These are phyloP conservation scores for Euwallacea similis DNA, from an alignment of 1,140 invertebrate genomes.

Conservation along the genomic window DNA sequence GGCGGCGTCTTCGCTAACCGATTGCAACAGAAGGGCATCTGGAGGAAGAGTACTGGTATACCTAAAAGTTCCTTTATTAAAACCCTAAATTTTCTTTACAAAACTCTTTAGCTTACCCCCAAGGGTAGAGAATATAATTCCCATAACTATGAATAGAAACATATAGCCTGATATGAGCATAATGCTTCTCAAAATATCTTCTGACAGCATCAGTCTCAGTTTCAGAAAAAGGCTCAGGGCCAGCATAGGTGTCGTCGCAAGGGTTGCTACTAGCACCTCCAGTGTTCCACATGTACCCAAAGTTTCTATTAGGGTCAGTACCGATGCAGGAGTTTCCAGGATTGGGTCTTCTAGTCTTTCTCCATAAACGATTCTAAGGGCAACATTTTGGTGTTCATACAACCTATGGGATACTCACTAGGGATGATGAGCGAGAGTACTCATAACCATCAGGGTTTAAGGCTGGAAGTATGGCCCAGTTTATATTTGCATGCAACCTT, in stretches of 20 bases:
- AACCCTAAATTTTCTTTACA: background rate
- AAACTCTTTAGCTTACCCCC: constrained; percentile 59
- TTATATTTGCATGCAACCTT: constrained; percentile 56
- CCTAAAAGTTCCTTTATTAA: background rate
- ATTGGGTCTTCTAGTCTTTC: constrained; percentile 61
- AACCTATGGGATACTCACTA: constrained; percentile 55
- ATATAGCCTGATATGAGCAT: constrained; percentile 61
- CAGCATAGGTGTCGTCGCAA: constrained; percentile 71
- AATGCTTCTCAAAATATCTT: constrained; percentile 55
- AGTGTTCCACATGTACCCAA: constrained; percentile 66
- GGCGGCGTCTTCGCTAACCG: constrained; percentile 53
- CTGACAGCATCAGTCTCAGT: constrained; percentile 67
- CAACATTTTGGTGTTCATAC: constrained; percentile 56
- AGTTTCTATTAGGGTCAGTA: constrained; percentile 71
- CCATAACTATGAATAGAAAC: constrained; percentile 72
- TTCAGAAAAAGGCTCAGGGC: constrained; percentile 70
- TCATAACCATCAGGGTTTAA: constrained; percentile 76
- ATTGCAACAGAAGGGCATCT: constrained; percentile 52
- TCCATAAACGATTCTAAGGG: constrained; percentile 66
- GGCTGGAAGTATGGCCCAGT: constrained; percentile 71
- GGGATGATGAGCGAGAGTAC: constrained; percentile 57
- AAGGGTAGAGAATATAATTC: constrained; percentile 71
- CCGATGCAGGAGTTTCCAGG: constrained; percentile 56
- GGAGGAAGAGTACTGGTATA: constrained; percentile 56
- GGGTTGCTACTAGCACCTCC: constrained; percentile 63